phyloP scores from a whole-genome alignment of 2,888 invertebrate species.

The Tetragnatha montana region DNA sequence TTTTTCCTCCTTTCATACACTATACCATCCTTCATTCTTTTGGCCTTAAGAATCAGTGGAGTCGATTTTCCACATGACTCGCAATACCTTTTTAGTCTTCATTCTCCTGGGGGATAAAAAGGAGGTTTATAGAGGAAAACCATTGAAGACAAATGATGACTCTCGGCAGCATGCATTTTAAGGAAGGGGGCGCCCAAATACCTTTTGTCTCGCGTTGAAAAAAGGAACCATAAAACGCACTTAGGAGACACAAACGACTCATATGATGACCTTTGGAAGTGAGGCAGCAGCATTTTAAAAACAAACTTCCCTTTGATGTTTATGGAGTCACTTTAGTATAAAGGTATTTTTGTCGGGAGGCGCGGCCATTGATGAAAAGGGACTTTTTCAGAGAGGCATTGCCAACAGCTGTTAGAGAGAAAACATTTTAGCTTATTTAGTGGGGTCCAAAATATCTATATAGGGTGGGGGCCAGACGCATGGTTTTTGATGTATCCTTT shows the following conservation, averaged over 20 bases:
- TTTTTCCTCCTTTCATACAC: conserved; percentile 15
- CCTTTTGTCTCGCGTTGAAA: conserved; percentile 56
- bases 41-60: conserved; percentile 54
- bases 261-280: conserved; percentile 60
- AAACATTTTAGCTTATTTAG: conserved; percentile 48
- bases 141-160: conserved; percentile 66
- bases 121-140: conserved; percentile 57
- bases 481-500: background rate
- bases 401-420: conserved; percentile 51
- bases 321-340: conserved; percentile 60
- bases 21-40: conserved; percentile 57
- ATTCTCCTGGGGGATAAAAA: conserved; percentile 51
- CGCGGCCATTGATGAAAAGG: conserved; percentile 48
- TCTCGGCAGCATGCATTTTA: conserved; percentile 55
- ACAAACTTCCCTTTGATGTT: conserved; percentile 65
- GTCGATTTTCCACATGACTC: conserved; percentile 67
- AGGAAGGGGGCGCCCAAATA: conserved; percentile 51
- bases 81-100: conserved; percentile 52
- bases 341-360: conserved; percentile 53
- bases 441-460: conserved; percentile 37
- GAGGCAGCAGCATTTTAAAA: conserved; percentile 56
- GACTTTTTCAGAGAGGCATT: conserved; percentile 46
- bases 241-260: conserved; percentile 63
- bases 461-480: background rate
- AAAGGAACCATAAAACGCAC: conserved; percentile 63